Evolutionary conservation across 2,797 vertebrate species (phyloP), one percentile per base, ranked within the genome.

Genomic region (Sebastiscus albofasciatus): DNA sequence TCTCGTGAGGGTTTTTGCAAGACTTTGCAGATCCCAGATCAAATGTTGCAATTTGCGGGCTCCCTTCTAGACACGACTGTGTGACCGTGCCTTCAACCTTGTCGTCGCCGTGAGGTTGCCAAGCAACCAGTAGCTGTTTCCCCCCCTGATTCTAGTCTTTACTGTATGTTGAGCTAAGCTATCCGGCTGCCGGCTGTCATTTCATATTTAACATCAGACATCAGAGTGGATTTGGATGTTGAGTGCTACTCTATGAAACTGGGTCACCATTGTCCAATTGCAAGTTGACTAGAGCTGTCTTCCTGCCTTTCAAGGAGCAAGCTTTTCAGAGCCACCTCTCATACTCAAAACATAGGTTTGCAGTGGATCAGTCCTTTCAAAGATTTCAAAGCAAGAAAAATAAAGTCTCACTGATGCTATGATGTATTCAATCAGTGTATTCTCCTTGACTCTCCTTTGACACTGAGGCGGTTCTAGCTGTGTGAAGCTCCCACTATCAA

Each of bases 361-460:
- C 18, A 52, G 33, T 52, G 12, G 10, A 31, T 18, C 26, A 10
- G 12, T 20, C 54, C 18, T 67, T 22, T n/a, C n/a, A 54, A 68
- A n/a, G 33, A 34, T 58, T 39, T 67, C 6, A 2, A 56, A 39
- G 13, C 10, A 22, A 56, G 2, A 46, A 49, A 16, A 1, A 68
- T 27, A 69, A 75, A 62, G 56, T 55, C 58, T 70, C 1, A 16
- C 33, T 39, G 54, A 58, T 49, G 36, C 36, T 65, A 22, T 74
- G 75, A 16, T 54, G 62, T 67, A 80, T 90, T 87, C 62, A 72
- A n/a, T 71, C 14, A 46, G 26, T 11, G 49, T 77, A 22, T 42
- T 80, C 66, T 83, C 74, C 67, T 79, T 77, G 74, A 84, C 71
- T 62, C 55, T 55, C 10, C 42, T 62, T 62, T 87, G 80, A 89